phyloP scores from a whole-genome alignment of 2,888 invertebrate genomes.

The Periphyllus acericola region DNA sequence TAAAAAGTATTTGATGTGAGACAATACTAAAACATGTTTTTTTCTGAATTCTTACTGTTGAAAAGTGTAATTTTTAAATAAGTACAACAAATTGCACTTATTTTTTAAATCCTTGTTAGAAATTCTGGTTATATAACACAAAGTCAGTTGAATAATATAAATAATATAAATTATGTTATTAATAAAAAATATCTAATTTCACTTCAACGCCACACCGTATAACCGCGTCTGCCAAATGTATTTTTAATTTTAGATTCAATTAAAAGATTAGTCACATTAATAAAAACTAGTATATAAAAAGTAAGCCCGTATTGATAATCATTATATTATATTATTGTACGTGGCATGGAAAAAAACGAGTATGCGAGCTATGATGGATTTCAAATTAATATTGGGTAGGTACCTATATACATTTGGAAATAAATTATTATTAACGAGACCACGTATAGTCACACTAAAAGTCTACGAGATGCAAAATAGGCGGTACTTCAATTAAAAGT shows the following conservation, averaged over 20 bases:
- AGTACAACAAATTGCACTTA: too few relatives aligned
- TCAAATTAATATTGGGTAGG: background rate
- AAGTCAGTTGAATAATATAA: background rate
- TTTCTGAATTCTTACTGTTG: too few relatives aligned
- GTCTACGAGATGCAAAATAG: background rate
- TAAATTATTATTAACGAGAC: background rate
- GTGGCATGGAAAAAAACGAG: background rate
- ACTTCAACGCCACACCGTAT: background rate
- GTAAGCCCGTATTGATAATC: background rate
- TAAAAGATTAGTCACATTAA: slow-evolving; percentile 17
- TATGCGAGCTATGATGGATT: background rate
- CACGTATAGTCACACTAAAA: background rate
- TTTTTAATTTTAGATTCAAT: slow-evolving; percentile 38
- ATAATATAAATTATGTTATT: background rate
- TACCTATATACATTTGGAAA: background rate
- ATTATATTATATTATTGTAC: background rate
- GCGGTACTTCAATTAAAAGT: slow-evolving; percentile 28
- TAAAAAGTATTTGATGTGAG: too few relatives aligned
- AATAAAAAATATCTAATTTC: background rate
- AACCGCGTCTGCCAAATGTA: background rate
- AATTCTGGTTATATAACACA: background rate
- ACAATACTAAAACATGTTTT: too few relatives aligned
- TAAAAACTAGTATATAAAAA: background rate
- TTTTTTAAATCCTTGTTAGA: background rate
- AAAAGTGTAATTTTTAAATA: too few relatives aligned